phyloP scores from a whole-genome alignment of 2,888 invertebrate genomes.

The Hypercompe scribonia region DNA sequence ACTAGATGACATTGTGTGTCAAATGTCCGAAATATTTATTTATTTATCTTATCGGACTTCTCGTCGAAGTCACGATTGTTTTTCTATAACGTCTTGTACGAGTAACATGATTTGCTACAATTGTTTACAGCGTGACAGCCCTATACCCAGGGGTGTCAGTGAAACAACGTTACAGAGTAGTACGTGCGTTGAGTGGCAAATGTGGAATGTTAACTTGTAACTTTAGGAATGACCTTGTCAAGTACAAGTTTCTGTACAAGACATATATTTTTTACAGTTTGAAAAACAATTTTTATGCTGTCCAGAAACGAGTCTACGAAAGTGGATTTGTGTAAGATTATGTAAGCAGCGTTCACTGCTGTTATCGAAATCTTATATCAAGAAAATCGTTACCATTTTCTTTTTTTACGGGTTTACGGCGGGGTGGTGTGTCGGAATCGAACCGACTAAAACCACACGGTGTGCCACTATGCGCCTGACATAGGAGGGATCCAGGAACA shows the following conservation, averaged over 20 bases:
- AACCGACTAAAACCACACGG: no score
- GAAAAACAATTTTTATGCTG: not conserved
- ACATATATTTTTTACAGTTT: constrained; percentile 8
- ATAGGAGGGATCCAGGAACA: no score
- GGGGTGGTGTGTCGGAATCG: no score
- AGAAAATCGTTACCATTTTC: no score
- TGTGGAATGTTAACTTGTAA: constrained; percentile 4
- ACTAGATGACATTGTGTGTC: no score
- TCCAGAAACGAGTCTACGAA: not conserved
- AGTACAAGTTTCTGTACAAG: not conserved
- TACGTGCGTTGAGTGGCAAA: constrained; percentile 12
- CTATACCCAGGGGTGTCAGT: not conserved
- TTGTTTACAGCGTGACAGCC: not conserved
- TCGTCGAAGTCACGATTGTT: not conserved
- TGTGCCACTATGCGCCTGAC: no score
- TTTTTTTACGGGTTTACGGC: no score
- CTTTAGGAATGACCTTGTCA: not conserved
- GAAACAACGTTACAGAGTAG: constrained; percentile 6
- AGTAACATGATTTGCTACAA: not conserved
- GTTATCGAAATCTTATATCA: no score
- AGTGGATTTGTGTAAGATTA: no score
- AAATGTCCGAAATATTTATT: no score
- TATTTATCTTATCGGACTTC: no score
- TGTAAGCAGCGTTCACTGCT: no score
- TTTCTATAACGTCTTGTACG: not conserved